These are phyloP conservation scores for Drosophila tropicalis DNA, from an alignment of 1,140 invertebrate species.

Conservation along the genomic window DNA sequence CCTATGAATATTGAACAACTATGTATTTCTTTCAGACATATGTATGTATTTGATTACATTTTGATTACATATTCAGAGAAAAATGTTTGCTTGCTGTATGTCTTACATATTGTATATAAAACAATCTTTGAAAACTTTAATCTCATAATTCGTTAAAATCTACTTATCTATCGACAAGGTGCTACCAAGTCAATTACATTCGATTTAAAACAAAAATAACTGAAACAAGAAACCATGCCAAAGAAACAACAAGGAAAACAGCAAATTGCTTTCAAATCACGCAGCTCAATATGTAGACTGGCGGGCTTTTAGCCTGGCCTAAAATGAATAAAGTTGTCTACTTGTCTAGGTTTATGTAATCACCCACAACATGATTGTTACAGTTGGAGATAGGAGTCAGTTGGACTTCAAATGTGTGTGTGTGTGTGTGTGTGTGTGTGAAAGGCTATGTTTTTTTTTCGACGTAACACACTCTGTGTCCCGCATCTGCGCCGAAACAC, in stretches of 20 bases:
- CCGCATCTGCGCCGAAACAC: slow-evolving; percentile 39
- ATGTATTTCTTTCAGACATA: neutral
- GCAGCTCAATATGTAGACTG: slow-evolving; percentile 37
- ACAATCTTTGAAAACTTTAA: slow-evolving; percentile 7
- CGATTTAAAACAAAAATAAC: slow-evolving; percentile 13
- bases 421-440: no score
- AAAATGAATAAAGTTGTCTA: slow-evolving; percentile 68
- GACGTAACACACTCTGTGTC: slow-evolving; percentile 26
- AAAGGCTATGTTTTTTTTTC: slow-evolving; percentile 10
- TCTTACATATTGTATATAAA: neutral
- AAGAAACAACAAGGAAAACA: slow-evolving; percentile 39
- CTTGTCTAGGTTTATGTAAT: slow-evolving; percentile 72
- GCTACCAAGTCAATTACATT: slow-evolving; percentile 15
- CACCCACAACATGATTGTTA: slow-evolving; percentile 77
- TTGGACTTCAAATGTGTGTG: no score
- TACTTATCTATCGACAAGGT: slow-evolving; percentile 7
- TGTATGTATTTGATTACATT: slow-evolving; percentile 3
- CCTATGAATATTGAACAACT: no score
- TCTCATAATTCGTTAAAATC: slow-evolving; percentile 9
- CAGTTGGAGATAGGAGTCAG: slow-evolving; percentile 41
- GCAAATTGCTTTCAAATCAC: slow-evolving; percentile 73
- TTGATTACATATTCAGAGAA: neutral
- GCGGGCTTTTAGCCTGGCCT: slow-evolving; percentile 32
- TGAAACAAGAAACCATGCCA: neutral
- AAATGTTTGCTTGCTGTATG: neutral